Conservation (phyloP, 92 coral and sea anemone species). For the Phymanthus crucifer region DNA sequence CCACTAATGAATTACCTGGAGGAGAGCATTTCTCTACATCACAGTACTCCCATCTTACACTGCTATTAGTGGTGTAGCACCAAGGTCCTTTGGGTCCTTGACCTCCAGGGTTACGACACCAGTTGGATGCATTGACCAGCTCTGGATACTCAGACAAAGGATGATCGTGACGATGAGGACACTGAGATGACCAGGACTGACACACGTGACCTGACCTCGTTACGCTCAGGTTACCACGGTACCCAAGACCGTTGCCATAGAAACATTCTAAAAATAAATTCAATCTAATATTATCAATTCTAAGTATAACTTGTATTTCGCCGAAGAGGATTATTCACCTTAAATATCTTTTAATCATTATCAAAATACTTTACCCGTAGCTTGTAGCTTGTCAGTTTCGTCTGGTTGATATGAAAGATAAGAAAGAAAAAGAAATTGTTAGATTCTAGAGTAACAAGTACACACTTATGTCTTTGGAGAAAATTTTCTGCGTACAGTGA, state of each 20-base stretch:
- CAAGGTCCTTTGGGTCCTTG: conserved; percentile 78
- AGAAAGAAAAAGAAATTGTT: neutral
- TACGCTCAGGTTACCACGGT: conserved; percentile 58
- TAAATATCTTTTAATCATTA: neutral
- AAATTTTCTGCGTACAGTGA: neutral
- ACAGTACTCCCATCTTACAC: no score
- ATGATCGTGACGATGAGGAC: conserved; percentile 78
- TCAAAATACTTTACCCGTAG: conserved; percentile 6
- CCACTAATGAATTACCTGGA: conserved; percentile 23
- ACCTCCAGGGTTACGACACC: conserved; percentile 74
- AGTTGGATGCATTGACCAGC: conserved; percentile 54
- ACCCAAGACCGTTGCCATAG: conserved; percentile 61
- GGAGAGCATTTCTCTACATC: conserved; percentile 50
- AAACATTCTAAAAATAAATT: conserved; percentile 55
- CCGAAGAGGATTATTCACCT: neutral
- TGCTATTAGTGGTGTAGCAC: conserved; percentile 64
- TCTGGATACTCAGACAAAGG: conserved; percentile 48
- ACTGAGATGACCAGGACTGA: conserved; percentile 81
- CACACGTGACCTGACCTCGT: conserved; percentile 68
- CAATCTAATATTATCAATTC: conserved; percentile 45
- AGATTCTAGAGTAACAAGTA: neutral
- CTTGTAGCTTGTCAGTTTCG: conserved; percentile 30
- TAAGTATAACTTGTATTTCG: conserved; percentile 13
- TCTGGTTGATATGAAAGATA: no score
- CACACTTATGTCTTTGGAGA: neutral